phyloP scores from a whole-genome alignment of 2,113 vertebrate genomes.

The Synchiropus splendidus region DNA sequence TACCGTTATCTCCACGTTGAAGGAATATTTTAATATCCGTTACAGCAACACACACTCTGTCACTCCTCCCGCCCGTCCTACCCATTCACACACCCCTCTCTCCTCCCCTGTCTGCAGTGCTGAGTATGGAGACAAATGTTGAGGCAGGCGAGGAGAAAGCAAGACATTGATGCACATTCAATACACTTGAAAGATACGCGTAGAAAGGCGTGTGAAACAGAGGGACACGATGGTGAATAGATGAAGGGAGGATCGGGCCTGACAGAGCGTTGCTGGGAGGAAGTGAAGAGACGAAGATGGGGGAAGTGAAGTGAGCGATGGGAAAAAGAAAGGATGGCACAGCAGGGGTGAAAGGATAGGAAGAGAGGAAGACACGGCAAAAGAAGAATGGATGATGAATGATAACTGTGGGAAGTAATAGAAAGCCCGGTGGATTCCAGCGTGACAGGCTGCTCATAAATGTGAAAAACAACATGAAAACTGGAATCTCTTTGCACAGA shows the following conservation, averaged over 20 bases:
- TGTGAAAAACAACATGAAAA: conserved; percentile 45
- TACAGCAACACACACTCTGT: conserved; percentile 56
- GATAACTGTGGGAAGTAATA: conserved; percentile 28
- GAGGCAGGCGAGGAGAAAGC: conserved; percentile 9
- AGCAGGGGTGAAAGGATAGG: conserved; percentile 24
- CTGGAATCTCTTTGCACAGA: conserved; percentile 37
- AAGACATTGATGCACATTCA: conserved; percentile 17
- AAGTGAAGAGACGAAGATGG: conserved; percentile 18
- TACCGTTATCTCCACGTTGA: conserved; percentile 63
- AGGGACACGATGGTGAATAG: conserved; percentile 7
- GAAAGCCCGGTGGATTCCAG: conserved; percentile 32
- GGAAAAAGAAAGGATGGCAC: conserved; percentile 24
- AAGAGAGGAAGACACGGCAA: conserved; percentile 21
- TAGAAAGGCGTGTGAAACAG: conserved; percentile 4
- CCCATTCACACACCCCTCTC: conserved; percentile 19
- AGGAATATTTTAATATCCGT: conserved; percentile 76
- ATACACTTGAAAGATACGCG: background rate
- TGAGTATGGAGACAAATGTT: conserved; percentile 21
- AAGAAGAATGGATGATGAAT: conserved; percentile 27
- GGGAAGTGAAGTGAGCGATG: conserved; percentile 14
- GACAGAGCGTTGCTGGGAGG: conserved; percentile 9
- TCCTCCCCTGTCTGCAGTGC: conserved; percentile 18
- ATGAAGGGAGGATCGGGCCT: conserved; percentile 23
- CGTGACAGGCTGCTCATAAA: conserved; percentile 36
- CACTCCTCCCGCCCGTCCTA: conserved; percentile 23